Base-by-base conservation (phyloP, 2,888 invertebrate genomes). In the Molorchus minor region DNA sequence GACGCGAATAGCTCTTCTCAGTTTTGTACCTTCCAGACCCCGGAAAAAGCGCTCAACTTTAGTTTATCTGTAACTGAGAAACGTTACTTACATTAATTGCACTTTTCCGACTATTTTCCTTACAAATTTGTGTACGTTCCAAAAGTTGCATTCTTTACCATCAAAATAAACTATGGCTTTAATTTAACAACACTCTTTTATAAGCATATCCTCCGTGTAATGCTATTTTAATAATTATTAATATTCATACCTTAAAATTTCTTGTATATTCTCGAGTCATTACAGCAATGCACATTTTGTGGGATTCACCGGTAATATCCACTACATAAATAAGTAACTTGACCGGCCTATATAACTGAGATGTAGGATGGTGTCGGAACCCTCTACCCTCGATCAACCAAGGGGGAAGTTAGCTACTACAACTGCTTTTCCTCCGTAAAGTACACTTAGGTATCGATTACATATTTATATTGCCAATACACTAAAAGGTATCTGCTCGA, bases 391-490 rank as follows among this genome's bases (percentile, higher is more conserved):
- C 63, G 62, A 65, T 62, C 63, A 65, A 49, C 60, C 43, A 58
- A 61, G 58, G 68, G n/a, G 68, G 68, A 68, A 66, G 68, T 67
- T 66, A 61, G 58, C 62, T 58, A 61, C 63, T 62, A 63, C 61
- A 66, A 66, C 64, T 63, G 67, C 67, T 68, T 55, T 67, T 70
- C 67, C 66, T 64, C 62, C 64, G 68, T 67, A 69, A 68, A 69
- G 64, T 68, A 71, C 68, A 61, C 67, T 68, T 64, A 58, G 66
- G 64, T 71, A 68, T 69, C 66, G 71, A 71, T 71, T 71, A 69
- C 71, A 68, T 71, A 71, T 71, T 71, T 69, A 71, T 71, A 71
- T 69, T 64, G 67, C 61, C 67, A 69, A 68, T 71, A 71, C 67
- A 67, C 68, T 64, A 63, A 67, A 67, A 71, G 67, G 65, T 61